phyloP scores from a whole-genome alignment of 1,140 invertebrate genomes.

The Trypoxylus dichotomus region DNA sequence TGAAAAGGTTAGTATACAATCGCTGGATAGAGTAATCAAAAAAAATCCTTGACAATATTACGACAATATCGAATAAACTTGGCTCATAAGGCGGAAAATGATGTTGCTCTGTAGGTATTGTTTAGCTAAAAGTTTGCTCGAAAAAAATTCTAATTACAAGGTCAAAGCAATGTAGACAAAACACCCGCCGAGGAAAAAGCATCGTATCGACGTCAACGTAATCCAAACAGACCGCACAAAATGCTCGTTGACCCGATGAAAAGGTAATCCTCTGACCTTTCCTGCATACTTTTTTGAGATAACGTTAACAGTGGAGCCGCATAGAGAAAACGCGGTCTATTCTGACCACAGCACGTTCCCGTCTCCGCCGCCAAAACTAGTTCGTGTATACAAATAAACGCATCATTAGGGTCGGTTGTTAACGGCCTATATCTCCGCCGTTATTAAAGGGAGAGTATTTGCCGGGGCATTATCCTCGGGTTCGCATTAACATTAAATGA shows the following conservation, averaged over 20 bases:
- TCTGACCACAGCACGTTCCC: neutral
- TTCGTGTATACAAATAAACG: slow-evolving; percentile 25
- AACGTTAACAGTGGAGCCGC: neutral
- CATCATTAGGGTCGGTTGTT: slow-evolving; percentile 24
- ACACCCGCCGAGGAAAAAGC: neutral
- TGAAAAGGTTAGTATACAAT: too few relatives aligned
- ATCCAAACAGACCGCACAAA: neutral
- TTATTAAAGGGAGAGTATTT: slow-evolving; percentile 24
- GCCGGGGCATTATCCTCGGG: slow-evolving; percentile 21
- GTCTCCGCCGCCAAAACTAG: neutral
- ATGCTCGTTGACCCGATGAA: slow-evolving; percentile 17
- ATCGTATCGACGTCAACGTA: neutral
- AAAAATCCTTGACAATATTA: too few relatives aligned
- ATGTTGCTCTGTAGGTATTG: neutral
- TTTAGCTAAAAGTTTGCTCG: neutral
- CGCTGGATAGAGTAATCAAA: too few relatives aligned
- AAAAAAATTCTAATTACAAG: slow-evolving; percentile 12
- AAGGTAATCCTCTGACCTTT: slow-evolving; percentile 25
- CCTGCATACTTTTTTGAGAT: slow-evolving; percentile 13
- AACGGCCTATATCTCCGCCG: slow-evolving; percentile 23
- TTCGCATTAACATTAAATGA: slow-evolving; percentile 37
- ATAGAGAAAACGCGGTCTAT: slow-evolving; percentile 10
- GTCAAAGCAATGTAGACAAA: neutral
- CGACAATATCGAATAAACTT: too few relatives aligned
- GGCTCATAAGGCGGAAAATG: too few relatives aligned